phyloP scores from a whole-genome alignment of 2,113 vertebrate genomes.

The Pteruthius melanotis region DNA sequence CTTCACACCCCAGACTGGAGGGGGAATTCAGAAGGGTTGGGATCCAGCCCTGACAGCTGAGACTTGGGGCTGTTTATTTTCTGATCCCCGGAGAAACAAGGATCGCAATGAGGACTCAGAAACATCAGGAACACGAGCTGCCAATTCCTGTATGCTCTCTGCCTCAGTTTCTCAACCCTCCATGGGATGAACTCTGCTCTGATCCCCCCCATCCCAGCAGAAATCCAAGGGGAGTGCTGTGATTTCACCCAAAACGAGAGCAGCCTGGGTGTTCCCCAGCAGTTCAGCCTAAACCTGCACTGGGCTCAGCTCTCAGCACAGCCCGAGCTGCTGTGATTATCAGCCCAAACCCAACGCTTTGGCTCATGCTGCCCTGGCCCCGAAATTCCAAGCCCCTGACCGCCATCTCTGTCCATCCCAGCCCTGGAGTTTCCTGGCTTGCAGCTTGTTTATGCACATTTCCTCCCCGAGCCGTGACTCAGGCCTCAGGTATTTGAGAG shows the following conservation, averaged over 20 bases:
- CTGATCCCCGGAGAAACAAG: neutral
- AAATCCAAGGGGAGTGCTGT: rapidly evolving
- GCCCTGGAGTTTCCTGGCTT: neutral
- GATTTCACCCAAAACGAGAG: neutral
- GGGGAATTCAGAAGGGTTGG: neutral
- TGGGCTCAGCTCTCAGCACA: neutral
- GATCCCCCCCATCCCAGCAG: neutral
- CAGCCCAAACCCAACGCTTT: neutral
- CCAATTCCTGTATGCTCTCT: neutral
- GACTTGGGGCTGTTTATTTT: neutral
- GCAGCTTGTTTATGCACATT: constrained; percentile 30
- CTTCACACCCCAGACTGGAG: neutral
- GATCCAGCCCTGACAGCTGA: neutral
- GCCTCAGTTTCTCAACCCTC: neutral
- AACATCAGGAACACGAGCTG: neutral
- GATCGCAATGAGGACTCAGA: neutral
- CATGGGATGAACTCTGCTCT: neutral
- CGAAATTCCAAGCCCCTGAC: neutral
- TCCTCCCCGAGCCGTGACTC: neutral
- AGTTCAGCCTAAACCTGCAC: neutral
- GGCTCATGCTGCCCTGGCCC: neutral
- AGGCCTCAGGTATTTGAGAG: constrained; percentile 30
- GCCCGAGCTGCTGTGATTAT: neutral
- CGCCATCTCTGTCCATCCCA: neutral
- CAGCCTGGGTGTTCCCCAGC: neutral